Conservation (phyloP, 2,113 vertebrate genomes). For the Chrysemys picta region DNA sequence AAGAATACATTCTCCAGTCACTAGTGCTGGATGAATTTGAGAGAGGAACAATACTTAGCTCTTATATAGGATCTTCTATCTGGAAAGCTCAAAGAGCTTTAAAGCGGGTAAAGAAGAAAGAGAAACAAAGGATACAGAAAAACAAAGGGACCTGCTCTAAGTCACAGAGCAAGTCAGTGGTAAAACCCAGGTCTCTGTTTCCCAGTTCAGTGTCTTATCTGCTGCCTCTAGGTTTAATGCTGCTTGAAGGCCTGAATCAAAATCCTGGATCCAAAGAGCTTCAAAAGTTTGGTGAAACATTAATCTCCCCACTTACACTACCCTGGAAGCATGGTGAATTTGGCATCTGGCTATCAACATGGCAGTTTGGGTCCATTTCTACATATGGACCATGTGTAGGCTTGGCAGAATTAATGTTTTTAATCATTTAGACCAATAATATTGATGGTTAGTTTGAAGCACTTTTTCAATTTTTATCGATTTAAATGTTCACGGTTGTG, state of each 20-base stretch:
- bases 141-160: neutral
- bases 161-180: neutral
- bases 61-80: neutral
- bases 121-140: neutral
- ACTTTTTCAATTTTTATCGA: too few relatives aligned
- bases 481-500: too few relatives aligned
- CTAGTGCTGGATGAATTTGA: neutral
- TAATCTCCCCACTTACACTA: neutral
- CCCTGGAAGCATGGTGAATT: neutral
- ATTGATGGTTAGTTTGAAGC: too few relatives aligned
- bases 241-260: neutral
- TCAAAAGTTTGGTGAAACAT: too few relatives aligned
- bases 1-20: neutral
- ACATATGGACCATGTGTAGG: neutral
- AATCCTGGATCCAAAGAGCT: neutral
- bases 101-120: neutral
- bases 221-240: neutral
- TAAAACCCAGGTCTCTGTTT: neutral
- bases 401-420: too few relatives aligned
- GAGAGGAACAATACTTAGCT: neutral
- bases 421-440: too few relatives aligned
- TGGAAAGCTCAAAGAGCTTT: neutral
- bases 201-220: neutral
- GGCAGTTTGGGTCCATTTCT: neutral
- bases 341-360: neutral